Evolutionary conservation across 2,888 invertebrate species (phyloP).

Genomic region (Thera britannica): DNA sequence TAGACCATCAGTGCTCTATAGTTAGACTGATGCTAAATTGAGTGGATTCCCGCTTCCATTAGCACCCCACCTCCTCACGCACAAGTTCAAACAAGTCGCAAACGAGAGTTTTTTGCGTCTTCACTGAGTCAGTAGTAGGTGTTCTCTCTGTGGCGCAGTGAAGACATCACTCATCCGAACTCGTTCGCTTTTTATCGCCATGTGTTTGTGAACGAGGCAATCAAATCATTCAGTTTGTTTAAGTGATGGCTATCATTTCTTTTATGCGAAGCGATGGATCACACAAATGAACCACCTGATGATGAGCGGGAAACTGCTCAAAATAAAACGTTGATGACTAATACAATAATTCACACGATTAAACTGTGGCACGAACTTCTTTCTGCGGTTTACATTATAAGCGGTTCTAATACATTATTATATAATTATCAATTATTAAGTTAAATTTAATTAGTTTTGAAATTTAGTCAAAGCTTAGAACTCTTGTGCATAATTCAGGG

Average conservation of each 20-base stretch:
- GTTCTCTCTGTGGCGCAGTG: conserved; percentile 13
- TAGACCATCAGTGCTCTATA: too few species aligned
- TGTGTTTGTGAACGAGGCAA: conserved; percentile 20
- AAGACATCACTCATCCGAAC: conserved; percentile 40
- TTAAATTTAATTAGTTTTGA: too few species aligned
- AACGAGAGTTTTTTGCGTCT: conserved; percentile 35
- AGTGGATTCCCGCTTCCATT: conserved; percentile 19
- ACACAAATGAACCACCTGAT: too few species aligned
- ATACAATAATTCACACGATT: too few species aligned
- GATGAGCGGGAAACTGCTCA: too few species aligned
- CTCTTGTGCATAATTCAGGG: too few species aligned
- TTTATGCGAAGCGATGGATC: background rate
- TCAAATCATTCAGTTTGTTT: background rate
- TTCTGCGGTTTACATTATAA: too few species aligned
- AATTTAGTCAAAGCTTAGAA: too few species aligned
- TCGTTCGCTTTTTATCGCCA: conserved; percentile 31
- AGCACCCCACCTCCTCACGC: conserved; percentile 24
- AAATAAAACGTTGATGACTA: too few species aligned
- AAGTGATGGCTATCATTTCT: background rate
- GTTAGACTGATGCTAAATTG: background rate
- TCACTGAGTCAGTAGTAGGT: background rate
- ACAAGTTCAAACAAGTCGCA: conserved; percentile 37
- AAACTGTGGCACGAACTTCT: too few species aligned
- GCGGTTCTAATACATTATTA: too few species aligned
- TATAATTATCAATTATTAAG: too few species aligned